Base-by-base conservation (phyloP, 2,888 invertebrate genomes). In the Galeopsomyia nigrocyanea region DNA sequence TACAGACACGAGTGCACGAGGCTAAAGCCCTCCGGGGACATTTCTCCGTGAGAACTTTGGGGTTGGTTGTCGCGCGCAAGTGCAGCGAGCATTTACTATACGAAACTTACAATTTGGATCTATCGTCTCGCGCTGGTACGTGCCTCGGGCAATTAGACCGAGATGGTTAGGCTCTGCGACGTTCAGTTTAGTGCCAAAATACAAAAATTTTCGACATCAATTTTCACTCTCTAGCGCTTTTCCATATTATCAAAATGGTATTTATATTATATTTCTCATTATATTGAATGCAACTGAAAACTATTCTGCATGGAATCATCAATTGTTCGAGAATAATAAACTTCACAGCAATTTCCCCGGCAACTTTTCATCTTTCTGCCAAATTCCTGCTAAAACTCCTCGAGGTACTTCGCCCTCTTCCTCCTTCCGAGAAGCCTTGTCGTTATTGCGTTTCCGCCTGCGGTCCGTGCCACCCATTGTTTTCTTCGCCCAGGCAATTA, bases 1-100 rank as follows among this genome's bases (percentile, higher is more conserved):
- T 68, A 65, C 65, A 67, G 70, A 69, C 75, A 74, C 72, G 76
- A 77, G 79, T 78, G 75, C 77, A 79, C 74, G 64, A 75, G 74
- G 77, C 77, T 74, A 75, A 77, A 74, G 75, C 69, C 77, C 79
- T 76, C 71, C 64, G 79, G 79, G 80, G 79, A 75, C 75, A 71
- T 75, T 77, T 75, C 76, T 68, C 17, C 64, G 22, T 2, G 22
- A 68, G 68, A 62, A 68, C 49, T 70, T 64, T 0, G 51, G 26
- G 58, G 26, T 53, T 39, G 39, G 39, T 7, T 61, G 10, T 60
- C 64, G 47, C 50, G 51, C 21, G 46, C n/a, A 47, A 61, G 50
- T 57, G 39, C 46, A 66, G 61, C 64, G 53, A 73, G 68, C 49
- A 50, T 31, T 55, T 68, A 73, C 60, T 51, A 71, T 67, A 21